phyloP scores from a whole-genome alignment of 2,797 vertebrate genomes.

The Gymnothorax reevesii region DNA sequence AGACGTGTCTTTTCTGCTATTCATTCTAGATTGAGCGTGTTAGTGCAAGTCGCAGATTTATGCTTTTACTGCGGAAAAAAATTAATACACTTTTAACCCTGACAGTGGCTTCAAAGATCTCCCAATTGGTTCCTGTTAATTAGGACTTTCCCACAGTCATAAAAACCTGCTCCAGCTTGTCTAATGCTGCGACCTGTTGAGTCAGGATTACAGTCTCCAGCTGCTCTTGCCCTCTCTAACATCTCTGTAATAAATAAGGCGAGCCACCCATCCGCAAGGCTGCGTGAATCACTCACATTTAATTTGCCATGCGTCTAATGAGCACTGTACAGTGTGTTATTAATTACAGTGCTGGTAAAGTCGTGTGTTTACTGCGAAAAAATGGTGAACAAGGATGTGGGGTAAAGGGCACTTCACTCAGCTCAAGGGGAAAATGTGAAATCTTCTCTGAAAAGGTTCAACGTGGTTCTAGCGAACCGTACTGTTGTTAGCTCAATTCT shows the following conservation, averaged over 20 bases:
- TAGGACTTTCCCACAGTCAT: conserved; percentile 56
- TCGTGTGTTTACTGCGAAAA: not conserved
- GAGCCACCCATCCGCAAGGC: conserved; percentile 35
- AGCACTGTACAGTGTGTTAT: conserved; percentile 10
- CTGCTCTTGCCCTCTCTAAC: conserved; percentile 60
- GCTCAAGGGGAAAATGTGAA: not conserved
- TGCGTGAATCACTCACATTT: conserved; percentile 16
- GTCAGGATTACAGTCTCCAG: conserved; percentile 70
- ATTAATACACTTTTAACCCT: conserved; percentile 57
- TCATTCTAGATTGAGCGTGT: conserved; percentile 52
- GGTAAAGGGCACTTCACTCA: not conserved
- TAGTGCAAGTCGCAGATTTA: conserved; percentile 57
- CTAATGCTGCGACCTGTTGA: conserved; percentile 69
- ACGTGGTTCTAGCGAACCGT: conserved; percentile 46
- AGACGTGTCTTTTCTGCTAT: conserved; percentile 1
- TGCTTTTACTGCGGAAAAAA: conserved; percentile 52
- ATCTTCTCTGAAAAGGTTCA: conserved; percentile 44
- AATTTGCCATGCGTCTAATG: conserved; percentile 9
- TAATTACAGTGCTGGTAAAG: conserved; percentile 56
- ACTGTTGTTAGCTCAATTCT: conserved; percentile 54
- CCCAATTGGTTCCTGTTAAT: conserved; percentile 70
- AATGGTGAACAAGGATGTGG: not conserved
- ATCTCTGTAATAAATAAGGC: conserved; percentile 38
- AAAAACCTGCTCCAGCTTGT: conserved; percentile 70
- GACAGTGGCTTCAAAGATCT: conserved; percentile 53